Base-by-base conservation (phyloP, 2,797 vertebrate genomes). In the Simalia tracyae region DNA sequence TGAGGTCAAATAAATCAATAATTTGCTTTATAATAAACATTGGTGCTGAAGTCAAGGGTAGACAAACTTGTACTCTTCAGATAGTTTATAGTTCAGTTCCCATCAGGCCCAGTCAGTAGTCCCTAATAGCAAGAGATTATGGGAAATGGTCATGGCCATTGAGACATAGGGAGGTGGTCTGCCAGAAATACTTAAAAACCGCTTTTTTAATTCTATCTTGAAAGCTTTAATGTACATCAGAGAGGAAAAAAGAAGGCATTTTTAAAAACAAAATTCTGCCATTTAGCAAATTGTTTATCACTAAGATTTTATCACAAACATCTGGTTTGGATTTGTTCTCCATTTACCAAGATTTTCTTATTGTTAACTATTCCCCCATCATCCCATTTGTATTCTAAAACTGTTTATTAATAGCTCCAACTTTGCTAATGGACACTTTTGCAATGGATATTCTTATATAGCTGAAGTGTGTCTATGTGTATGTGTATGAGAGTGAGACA, bases 41-140 rank as follows among this genome's bases (percentile, higher is more conserved):
- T 95, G 90, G 96, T 97, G 95, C 97, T 97, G 97, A 97, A 96
- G 19, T 60, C 59, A 60, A 60, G 17, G 19, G 19, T 60, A 6
- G 59, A 5, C 59, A 6, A 5, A 1, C 14, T 15, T 59, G 5
- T 60, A 60, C 19, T 5, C 17, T 60, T 60, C 59, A 60, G 59
- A 60, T 17, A 17, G 59, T 60, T 60, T 60, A 60, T 60, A 60
- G 59, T 60, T 60, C 59, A 19, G 17, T 60, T 60, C 59, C 59
- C 59, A 60, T 17, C 59, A 60, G 59, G 19, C 59, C 17, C 59
- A 60, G 17, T 60, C 14, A 17, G 59, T 60, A 60, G 59, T 60
- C 14, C 17, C 19, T 60, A 60, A 60, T 19, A 60, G 19, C 59
- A 60, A 60, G 19, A 60, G 59, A 60, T 60, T 60, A 22, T 60